Evolutionary conservation across 1,140 invertebrate genomes (phyloP).

Genomic region (Sycophila sp.): DNA sequence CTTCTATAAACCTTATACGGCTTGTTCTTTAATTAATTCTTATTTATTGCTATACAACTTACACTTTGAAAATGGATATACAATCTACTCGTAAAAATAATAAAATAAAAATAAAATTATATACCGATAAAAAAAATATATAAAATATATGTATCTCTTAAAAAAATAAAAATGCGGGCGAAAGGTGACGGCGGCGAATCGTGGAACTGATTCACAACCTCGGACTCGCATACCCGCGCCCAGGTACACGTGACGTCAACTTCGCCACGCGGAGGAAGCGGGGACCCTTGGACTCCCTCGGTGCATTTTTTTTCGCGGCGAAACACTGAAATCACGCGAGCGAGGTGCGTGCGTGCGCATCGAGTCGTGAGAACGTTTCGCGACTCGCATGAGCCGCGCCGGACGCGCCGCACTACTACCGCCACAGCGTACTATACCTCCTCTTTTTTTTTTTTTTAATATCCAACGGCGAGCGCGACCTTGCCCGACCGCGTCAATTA

Average conservation of each 20-base stretch:
- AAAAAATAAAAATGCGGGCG: not conserved
- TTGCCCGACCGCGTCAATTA: not conserved
- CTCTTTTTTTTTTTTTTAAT: too few relatives aligned
- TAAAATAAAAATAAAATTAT: too few relatives aligned
- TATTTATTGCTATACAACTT: too few relatives aligned
- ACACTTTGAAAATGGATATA: too few relatives aligned
- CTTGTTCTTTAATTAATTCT: too few relatives aligned
- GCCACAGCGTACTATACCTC: too few relatives aligned
- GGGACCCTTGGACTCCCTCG: not conserved
- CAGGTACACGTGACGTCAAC: not conserved
- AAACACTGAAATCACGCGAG: conserved; percentile 26
- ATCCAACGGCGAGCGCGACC: too few relatives aligned
- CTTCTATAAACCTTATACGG: too few relatives aligned
- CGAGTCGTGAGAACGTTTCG: conserved; percentile 20
- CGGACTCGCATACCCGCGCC: not conserved
- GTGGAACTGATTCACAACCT: not conserved
- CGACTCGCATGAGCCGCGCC: not conserved
- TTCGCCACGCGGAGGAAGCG: not conserved
- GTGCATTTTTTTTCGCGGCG: not conserved
- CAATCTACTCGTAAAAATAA: too few relatives aligned
- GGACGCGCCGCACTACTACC: too few relatives aligned
- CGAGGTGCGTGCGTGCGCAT: not conserved
- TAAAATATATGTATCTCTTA: too few relatives aligned
- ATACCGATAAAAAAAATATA: too few relatives aligned
- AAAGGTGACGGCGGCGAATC: not conserved